Base-by-base conservation (phyloP, 2,888 invertebrate genomes). In the Microplitis manilae region DNA sequence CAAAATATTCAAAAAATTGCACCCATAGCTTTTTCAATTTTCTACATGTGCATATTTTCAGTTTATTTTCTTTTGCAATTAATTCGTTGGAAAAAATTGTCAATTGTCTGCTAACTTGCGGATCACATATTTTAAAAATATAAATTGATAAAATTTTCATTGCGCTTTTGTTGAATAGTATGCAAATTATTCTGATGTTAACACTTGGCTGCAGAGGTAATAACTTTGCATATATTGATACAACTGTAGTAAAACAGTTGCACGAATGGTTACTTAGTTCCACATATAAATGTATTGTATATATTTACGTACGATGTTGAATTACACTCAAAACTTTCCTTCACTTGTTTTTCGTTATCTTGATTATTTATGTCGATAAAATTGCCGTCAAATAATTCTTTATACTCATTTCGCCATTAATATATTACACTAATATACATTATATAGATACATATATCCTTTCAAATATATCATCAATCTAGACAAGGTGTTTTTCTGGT, bases 181-280 rank as follows among this genome's bases (percentile, higher is more conserved):
- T 50, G 8, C 8, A 13, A 5, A 50, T 50, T 50, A 50, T 50
- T 50, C 8, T 13, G 13, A 50, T 50, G 13, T 50, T 50, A 50
- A 50, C 50, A 50, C 50, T 50, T 50, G 30, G 30, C 30, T 30
- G 50, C 50, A 50, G 50, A 41, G 41, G 41, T 41, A 41, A 9
- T 50, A 50, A 50, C 50, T 50, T 50, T 50, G 50, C 13, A 50
- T 50, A 50, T 73, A 41, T 67, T 73, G 73, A 73, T 67, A 67
- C 73, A 73, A 73, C 67, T 73, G 73, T 59, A 65, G 73, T n/a
- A 50, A 59, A 67, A 20, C 59, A 67, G 65, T 65, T 73, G 65
- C 6, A 73, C 65, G 73, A 67, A 73, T 59, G 64, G 30, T 15
- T 38, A 15, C 30, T 73, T 73, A 40, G 9, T 70, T 7, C n/a